Conservation (phyloP, 2,797 vertebrate genomes). For the Ficedula albicollis region DNA sequence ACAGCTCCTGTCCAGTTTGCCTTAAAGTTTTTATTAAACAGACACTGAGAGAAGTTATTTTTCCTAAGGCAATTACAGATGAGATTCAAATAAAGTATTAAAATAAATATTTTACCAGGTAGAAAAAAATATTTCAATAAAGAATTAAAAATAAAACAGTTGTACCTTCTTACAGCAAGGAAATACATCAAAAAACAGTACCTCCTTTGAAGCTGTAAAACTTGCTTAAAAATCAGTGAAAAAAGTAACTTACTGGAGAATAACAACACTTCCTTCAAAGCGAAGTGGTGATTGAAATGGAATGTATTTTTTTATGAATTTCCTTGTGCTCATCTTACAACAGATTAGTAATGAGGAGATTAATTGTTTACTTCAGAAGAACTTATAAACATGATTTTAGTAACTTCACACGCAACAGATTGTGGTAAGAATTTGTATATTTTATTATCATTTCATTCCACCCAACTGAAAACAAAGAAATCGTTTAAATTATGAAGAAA, state of each 20-base stretch:
- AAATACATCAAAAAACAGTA: not conserved
- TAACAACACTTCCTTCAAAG: not conserved
- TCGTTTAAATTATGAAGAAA: not conserved
- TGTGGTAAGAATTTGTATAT: not conserved
- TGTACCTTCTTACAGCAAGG: not conserved
- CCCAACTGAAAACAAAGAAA: constrained; percentile 23
- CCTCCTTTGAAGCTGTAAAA: not conserved
- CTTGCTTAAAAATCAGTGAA: not conserved
- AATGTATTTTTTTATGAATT: not conserved
- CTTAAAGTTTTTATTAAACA: not conserved
- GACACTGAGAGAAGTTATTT: not conserved
- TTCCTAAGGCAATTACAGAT: not conserved
- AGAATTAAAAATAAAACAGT: not conserved
- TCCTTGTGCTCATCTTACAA: not conserved
- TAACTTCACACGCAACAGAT: not conserved
- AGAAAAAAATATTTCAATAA: not conserved
- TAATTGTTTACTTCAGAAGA: constrained; percentile 17
- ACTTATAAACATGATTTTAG: not conserved
- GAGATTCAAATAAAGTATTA: not conserved
- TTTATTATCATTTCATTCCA: constrained; percentile 29
- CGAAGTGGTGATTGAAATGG: not conserved
- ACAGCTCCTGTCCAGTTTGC: not conserved
- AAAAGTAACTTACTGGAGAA: not conserved
- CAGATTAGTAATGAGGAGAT: not conserved
- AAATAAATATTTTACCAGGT: not conserved